Base-by-base conservation (phyloP, 2,113 vertebrate genomes). In the Cebidichthys violaceus region DNA sequence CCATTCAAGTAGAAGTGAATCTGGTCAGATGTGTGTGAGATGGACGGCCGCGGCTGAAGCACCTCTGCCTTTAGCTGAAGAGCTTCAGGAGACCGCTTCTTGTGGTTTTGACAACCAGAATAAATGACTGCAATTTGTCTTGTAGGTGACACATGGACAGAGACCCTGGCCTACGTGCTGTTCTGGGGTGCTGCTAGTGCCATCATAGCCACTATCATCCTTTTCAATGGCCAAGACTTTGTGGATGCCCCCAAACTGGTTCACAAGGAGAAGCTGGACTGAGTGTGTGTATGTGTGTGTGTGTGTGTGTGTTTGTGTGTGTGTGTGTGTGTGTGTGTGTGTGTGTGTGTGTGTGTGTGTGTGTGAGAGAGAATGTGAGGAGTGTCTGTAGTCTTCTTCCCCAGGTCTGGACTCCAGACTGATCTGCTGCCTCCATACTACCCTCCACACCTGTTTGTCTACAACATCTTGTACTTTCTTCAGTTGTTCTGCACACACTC, bases 241-340 rank as follows among this genome's bases (percentile, higher is more conserved):
- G 98, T 99, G 29, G 97, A 99, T 75, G 96, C 97, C 3, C 98
- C 98, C 64, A 98, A 96, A 90, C 92, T 99, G 86, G 98, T 99
- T 85, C 98, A 99, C 93, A 99, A 99, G 78, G 97, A 99, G 93
- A 99, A 99, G 96, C 96, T 98, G 96, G 98, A 99, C 96, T 99
- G 96, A 99, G 95, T 93, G 24, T 70, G 88, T 10, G 54, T 37
- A 57, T 33, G 47, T 10, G 9, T 13, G 31, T 17, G 35, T 95
- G 95, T 94, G 91, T 94, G 89, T 96, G 95, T 96, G 96, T 83
- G 47, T 66, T 41, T 6, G 61, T 35, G 59, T 18, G 41, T 13
- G 43, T 20, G 39, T 69, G 50, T 10, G 86, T 96, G 94, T 17
- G 7, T 14, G 13, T 10, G 39, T 24, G 95, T 93, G 24, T 70